Evolutionary conservation across 1,140 invertebrate genomes (phyloP), one percentile per base, ranked within the genome.

Genomic region (Palaemon carinicauda): DNA sequence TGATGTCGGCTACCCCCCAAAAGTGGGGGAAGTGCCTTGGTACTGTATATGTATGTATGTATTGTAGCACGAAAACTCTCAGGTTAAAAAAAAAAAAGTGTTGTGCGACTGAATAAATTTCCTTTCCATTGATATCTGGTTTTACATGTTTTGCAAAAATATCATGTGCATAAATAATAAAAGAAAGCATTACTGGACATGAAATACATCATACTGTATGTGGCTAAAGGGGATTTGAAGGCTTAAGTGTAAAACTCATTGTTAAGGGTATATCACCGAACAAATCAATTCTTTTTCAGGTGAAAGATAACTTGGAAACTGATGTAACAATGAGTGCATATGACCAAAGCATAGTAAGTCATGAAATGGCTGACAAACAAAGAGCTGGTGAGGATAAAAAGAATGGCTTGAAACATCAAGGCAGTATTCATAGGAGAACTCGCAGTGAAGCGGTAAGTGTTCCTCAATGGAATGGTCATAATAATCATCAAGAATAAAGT

Each of bases 321-420:
- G 88, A 89, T 53, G 88, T 89, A 3, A 84, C 88, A 15, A 87
- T 89, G 77, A 89, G 88, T 69, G 80, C 80, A 10, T 87, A 89
- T 54, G 84, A 89, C 77, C 84, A 86, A 31, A 5, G 24, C 33
- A 33, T 73, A 19, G 41, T 71, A 19, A 74, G 82, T 31, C 51
- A 80, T 24, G 65, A 65, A 53, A 54, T 56, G 9, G 41, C 54
- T 7, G 41, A 65, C 53, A 52, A 24, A 9, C 75, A 80, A 60
- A 29, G 52, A n/a, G 69, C 50, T n/a, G 15, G 51, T 21, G 24
- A 31, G 0, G 29, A 74, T 54, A 71, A 60, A 53, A 50, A 65
- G n/a, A 53, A 54, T 24, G 65, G 31, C 14, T 27, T 51, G 27
- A 54, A 24, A 9, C 56, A 53, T 24, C 41, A 51, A 17, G 51